Conservation (phyloP, 2,888 invertebrate species). For the Ectemnius cavifrons region DNA sequence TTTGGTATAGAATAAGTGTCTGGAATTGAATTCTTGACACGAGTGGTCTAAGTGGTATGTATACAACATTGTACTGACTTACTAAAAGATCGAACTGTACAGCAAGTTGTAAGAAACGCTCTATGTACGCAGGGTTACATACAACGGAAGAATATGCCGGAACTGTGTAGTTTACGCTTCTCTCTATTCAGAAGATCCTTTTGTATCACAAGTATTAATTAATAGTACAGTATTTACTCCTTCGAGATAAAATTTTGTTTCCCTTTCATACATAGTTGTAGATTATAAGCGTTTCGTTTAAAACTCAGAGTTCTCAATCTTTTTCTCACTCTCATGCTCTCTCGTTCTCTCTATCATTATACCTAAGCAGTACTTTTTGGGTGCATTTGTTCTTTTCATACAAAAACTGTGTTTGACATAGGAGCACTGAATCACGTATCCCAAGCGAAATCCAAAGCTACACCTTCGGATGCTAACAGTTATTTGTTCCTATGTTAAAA, state of each 20-base stretch:
- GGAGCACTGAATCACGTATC: slow-evolving; percentile 32
- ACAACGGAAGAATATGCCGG: slow-evolving; percentile 45
- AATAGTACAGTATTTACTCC: slow-evolving; percentile 61
- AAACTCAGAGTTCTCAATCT: slow-evolving; percentile 51
- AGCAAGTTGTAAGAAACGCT: slow-evolving; percentile 19
- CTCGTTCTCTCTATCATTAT: slow-evolving; percentile 43
- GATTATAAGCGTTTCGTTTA: slow-evolving; percentile 72
- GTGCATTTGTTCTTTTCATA: slow-evolving; percentile 54
- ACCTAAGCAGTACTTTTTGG: slow-evolving; percentile 62
- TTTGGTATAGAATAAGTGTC: slow-evolving; percentile 29
- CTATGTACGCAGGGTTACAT: slow-evolving; percentile 53
- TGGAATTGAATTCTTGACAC: slow-evolving; percentile 23
- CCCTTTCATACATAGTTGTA: slow-evolving; percentile 66
- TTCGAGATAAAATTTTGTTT: slow-evolving; percentile 68
- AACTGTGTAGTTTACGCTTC: slow-evolving; percentile 39
- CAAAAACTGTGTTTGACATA: slow-evolving; percentile 34
- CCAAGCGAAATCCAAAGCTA: slow-evolving; percentile 30
- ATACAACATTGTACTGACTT: slow-evolving; percentile 3
- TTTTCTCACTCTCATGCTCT: too few relatives aligned
- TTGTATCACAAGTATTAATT: slow-evolving; percentile 70
- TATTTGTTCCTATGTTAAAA: slow-evolving; percentile 46
- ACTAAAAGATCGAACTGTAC: slow-evolving; percentile 6
- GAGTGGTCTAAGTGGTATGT: slow-evolving; percentile 37
- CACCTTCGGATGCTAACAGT: slow-evolving; percentile 28
- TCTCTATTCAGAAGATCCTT: slow-evolving; percentile 47